phyloP scores from a whole-genome alignment of 37 sponge, comb jelly and placozoan genomes.

The Petrosia ficiformis region DNA sequence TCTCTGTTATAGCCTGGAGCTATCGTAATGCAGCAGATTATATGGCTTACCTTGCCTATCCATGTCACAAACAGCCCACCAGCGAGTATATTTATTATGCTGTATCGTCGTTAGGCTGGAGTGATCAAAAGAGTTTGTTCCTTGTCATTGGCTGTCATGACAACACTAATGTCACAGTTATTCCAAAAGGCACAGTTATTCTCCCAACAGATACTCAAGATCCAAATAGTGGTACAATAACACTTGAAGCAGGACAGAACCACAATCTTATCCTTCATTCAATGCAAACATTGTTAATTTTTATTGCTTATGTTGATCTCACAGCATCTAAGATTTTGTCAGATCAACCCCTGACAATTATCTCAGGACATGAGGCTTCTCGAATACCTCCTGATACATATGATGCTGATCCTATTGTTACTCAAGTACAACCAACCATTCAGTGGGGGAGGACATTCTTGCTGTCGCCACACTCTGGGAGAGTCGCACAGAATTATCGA shows the following conservation, averaged over 20 bases:
- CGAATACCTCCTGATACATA: background rate
- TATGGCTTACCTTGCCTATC: background rate
- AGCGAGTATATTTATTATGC: background rate
- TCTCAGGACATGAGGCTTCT: conserved; percentile 15
- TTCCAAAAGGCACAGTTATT: background rate
- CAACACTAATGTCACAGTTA: background rate
- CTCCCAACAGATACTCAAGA: background rate
- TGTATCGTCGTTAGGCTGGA: background rate
- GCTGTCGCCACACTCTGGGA: background rate
- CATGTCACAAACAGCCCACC: background rate
- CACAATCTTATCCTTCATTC: background rate
- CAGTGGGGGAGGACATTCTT: conserved; percentile 9
- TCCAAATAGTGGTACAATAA: background rate
- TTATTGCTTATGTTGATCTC: conserved; percentile 3
- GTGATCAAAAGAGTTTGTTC: background rate
- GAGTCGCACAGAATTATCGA: conserved; percentile 2
- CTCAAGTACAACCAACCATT: conserved; percentile 4
- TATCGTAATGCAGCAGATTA: background rate
- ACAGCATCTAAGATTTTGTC: conserved; percentile 20
- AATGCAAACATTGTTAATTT: background rate
- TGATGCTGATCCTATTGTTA: conserved; percentile 1
- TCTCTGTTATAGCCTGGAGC: background rate
- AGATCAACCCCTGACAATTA: conserved; percentile 8
- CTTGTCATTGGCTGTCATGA: background rate
- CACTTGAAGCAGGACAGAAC: background rate